These are phyloP conservation scores for Mugil cephalus DNA, from an alignment of 2,113 vertebrate species.

Conservation along the genomic window DNA sequence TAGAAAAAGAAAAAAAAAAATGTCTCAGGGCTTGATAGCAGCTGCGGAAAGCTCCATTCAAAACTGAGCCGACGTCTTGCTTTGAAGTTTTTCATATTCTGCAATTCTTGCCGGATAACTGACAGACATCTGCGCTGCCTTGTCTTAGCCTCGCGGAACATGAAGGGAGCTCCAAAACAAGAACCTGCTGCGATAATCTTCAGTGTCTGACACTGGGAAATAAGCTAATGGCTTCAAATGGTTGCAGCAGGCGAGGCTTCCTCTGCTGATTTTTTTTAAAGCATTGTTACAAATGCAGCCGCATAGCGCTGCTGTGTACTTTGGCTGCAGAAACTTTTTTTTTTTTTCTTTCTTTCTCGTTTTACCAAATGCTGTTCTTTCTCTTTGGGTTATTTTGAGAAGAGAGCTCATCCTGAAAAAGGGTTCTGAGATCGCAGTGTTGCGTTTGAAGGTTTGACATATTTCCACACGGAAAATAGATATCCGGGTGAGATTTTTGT, in stretches of 20 bases:
- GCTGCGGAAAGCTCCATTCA: slow-evolving; percentile 1
- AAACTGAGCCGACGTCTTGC: slow-evolving; percentile 33
- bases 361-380: slow-evolving; percentile 15
- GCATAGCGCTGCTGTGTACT: background rate
- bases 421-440: slow-evolving; percentile 3
- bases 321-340: background rate
- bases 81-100: slow-evolving; percentile 65
- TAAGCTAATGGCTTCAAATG: slow-evolving; percentile 48
- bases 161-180: slow-evolving; percentile 50
- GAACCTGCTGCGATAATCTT: slow-evolving; percentile 41
- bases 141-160: slow-evolving; percentile 56
- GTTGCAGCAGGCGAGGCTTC: slow-evolving; percentile 24
- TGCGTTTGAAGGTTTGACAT: slow-evolving; percentile 15
- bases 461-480: slow-evolving; percentile 22
- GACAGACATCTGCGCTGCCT: slow-evolving; percentile 52
- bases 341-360: background rate
- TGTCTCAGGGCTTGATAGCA: slow-evolving; percentile 8
- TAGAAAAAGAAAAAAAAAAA: background rate
- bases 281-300: slow-evolving; percentile 1
- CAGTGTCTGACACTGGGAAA: slow-evolving; percentile 29
- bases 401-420: background rate
- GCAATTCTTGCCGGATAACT: slow-evolving; percentile 49
- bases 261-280: slow-evolving; percentile 42
- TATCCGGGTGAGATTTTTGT: slow-evolving; percentile 21
- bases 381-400: slow-evolving; percentile 34